These are phyloP conservation scores for Drosophila equinoxialis DNA, from an alignment of 1,140 invertebrate species.

Conservation along the genomic window DNA sequence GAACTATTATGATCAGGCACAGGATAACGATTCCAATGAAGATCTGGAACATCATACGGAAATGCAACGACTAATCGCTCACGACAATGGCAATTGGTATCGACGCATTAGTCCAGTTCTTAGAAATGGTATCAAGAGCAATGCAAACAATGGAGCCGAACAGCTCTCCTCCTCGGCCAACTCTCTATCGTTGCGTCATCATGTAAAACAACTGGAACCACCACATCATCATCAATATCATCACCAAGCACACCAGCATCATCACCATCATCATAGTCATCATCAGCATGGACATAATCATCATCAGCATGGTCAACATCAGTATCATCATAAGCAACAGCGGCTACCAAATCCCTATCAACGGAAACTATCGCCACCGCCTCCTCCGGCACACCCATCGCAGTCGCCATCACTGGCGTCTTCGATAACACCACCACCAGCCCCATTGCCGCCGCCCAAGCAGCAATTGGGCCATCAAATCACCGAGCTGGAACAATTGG, in stretches of 20 bases:
- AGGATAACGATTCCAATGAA: slow-evolving; percentile 21
- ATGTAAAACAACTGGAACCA: slow-evolving; percentile 19
- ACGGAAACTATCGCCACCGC: slow-evolving; percentile 21
- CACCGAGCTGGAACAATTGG: slow-evolving; percentile 72
- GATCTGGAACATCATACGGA: slow-evolving; percentile 40
- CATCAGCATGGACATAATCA: slow-evolving; percentile 34
- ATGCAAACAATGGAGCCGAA: slow-evolving; percentile 9
- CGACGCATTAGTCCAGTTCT: slow-evolving; percentile 69
- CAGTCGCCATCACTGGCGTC: background rate
- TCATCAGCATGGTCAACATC: slow-evolving; percentile 35
- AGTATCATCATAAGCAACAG: slow-evolving; percentile 3
- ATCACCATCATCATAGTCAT: slow-evolving; percentile 32
- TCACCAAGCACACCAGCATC: slow-evolving; percentile 23
- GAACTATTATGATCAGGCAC: slow-evolving; percentile 65
- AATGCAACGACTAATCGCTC: slow-evolving; percentile 66
- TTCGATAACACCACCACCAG: slow-evolving; percentile 21
- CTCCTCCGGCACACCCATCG: background rate
- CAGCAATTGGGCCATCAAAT: slow-evolving; percentile 70
- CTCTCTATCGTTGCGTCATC: slow-evolving; percentile 18
- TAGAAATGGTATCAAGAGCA: slow-evolving; percentile 60
- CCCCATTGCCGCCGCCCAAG: slow-evolving; percentile 55
- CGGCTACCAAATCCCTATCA: slow-evolving; percentile 56
- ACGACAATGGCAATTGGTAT: slow-evolving; percentile 70
- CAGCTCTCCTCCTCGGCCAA: background rate
- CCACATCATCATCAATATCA: slow-evolving; percentile 29